These are phyloP conservation scores for Umimayanthus kanabou DNA, from an alignment of 92 coral and sea anemone genomes.

Conservation along the genomic window DNA sequence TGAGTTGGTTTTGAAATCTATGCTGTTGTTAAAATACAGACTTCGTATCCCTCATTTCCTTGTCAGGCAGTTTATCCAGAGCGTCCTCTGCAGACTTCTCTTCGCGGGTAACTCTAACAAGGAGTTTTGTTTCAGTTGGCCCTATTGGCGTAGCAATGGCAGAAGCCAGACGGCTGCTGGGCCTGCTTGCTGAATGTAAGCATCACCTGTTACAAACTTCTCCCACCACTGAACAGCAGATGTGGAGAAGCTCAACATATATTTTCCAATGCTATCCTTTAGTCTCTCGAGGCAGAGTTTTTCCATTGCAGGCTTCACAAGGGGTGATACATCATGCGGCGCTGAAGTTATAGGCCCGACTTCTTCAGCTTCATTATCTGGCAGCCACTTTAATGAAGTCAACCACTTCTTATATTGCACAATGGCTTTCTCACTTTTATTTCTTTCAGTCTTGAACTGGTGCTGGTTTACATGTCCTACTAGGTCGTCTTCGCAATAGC, in stretches of 20 bases:
- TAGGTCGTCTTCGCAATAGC: conserved; percentile 30
- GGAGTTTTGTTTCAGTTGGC: neutral
- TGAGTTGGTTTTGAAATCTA: no score
- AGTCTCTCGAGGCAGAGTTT: no score
- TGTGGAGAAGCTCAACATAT: no score
- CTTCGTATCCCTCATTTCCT: neutral
- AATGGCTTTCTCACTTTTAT: neutral
- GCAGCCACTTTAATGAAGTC: conserved; percentile 23
- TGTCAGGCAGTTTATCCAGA: neutral
- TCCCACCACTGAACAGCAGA: no score
- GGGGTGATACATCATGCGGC: neutral
- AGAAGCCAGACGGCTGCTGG: neutral
- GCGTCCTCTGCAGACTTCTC: neutral
- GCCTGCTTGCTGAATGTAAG: no score
- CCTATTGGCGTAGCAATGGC: neutral
- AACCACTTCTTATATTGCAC: conserved; percentile 19
- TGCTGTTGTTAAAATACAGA: no score
- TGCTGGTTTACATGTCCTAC: conserved; percentile 35
- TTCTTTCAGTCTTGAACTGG: conserved; percentile 19
- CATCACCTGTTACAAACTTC: no score
- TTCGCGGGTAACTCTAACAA: neutral
- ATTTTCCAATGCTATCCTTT: no score
- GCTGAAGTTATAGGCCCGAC: neutral
- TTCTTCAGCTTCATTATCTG: neutral
- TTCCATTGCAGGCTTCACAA: neutral